Base-by-base conservation (phyloP, 2,113 vertebrate genomes). In the Myrmecobius fasciatus region DNA sequence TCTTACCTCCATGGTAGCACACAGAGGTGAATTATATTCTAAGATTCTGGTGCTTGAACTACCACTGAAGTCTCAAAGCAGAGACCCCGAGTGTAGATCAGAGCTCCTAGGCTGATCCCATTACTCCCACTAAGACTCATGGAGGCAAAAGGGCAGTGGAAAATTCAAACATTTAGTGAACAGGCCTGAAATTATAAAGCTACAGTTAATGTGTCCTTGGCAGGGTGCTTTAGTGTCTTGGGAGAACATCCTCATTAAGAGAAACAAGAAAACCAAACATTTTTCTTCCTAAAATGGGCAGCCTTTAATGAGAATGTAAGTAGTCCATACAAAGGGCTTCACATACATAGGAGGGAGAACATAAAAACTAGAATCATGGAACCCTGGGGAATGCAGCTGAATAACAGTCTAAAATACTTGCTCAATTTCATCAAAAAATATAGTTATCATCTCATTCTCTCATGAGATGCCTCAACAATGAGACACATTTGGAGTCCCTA, bases 101-200 rank as follows among this genome's bases (percentile, higher is more conserved):
- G 95, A 96, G 96, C 97, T 97, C 97, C 97, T 95, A 92, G 53
- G 43, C 96, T 96, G 98, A 98, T 97, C 97, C 97, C 96, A 97
- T 98, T 97, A 97, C 96, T 97, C 94, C 91, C 97, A 89, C 93
- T 94, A 95, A 97, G 96, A 97, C 96, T 97, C 54, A 31, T 89
- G 92, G 97, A 97, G 96, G 47, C 96, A 94, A 96, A 96, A 94
- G 95, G 96, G 96, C 98, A 97, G 97, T 93, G 97, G 97, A 97
- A 98, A 98, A 98, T 97, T 97, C 94, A 97, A 93, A 91, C 91
- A 51, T 47, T 91, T 56, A 93, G 89, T 46, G 89, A 95, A 46
- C 47, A 25, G 3, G 48, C 2, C 0, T 0, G 75, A 96, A 97
- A 96, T 97, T 92, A 97, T 22, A 96, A 95, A 46, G 51, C 75